phyloP scores from a whole-genome alignment of 2,888 invertebrate genomes.

The Chydorus sphaericus region DNA sequence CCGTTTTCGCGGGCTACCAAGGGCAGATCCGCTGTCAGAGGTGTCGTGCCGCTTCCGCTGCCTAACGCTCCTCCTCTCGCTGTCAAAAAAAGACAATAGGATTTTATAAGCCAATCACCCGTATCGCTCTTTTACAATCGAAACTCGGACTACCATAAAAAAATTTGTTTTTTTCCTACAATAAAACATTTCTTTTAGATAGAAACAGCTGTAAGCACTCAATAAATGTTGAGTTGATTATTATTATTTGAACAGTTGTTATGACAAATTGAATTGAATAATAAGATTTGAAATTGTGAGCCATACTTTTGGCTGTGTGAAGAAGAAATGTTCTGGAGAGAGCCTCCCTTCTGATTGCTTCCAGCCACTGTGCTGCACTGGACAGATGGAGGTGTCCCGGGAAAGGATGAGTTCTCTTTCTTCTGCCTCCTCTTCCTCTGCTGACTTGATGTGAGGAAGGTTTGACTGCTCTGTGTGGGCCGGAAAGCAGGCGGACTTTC shows the following conservation, averaged over 20 bases:
- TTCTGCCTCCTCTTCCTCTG: not conserved
- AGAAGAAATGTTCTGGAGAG: slow-evolving; percentile 9
- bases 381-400: not conserved
- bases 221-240: too few relatives aligned
- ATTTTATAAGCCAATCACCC: not conserved
- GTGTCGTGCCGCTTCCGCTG: slow-evolving; percentile 7
- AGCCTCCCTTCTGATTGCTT: slow-evolving; percentile 8
- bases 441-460: not conserved
- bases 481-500: slow-evolving; percentile 11
- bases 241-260: too few relatives aligned
- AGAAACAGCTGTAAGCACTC: too few relatives aligned
- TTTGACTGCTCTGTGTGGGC: not conserved
- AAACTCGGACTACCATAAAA: too few relatives aligned
- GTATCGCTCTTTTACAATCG: not conserved
- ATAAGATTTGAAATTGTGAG: not conserved
- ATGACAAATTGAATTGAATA: too few relatives aligned
- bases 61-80: not conserved
- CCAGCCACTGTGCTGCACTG: slow-evolving; percentile 4
- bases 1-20: slow-evolving; percentile 9
- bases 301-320: slow-evolving; percentile 5
- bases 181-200: too few relatives aligned
- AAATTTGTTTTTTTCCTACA: too few relatives aligned
- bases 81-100: not conserved
- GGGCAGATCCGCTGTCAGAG: slow-evolving; percentile 2
- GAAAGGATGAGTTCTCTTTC: slow-evolving; percentile 5